phyloP scores from a whole-genome alignment of 30 jellyfish, hydroid and myxozoan genomes.

The Hydra vulgaris region DNA sequence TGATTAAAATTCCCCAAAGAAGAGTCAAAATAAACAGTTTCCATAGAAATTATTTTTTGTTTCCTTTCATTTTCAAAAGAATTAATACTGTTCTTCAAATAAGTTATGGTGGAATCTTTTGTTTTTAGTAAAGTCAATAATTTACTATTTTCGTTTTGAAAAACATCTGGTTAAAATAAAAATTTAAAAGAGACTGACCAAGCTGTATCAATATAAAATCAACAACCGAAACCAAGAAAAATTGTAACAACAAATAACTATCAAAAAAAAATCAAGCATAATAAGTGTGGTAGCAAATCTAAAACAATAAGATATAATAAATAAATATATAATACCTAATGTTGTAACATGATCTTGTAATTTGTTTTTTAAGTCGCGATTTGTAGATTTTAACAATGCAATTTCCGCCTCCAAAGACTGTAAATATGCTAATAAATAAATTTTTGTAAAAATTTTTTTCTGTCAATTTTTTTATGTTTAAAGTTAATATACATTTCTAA shows the following conservation, averaged over 20 bases:
- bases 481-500: too few species aligned
- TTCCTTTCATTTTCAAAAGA: slow-evolving; percentile 7
- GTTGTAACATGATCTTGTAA: neutral
- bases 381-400: neutral
- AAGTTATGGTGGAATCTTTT: slow-evolving; percentile 20
- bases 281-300: too few species aligned
- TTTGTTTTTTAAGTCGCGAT: neutral
- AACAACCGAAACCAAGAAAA: too few species aligned
- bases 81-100: neutral
- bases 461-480: too few species aligned
- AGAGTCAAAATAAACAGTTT: slow-evolving; percentile 2
- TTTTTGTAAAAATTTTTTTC: too few species aligned
- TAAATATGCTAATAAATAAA: neutral
- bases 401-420: neutral
- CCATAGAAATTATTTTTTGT: neutral
- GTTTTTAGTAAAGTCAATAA: slow-evolving; percentile 4
- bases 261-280: too few species aligned
- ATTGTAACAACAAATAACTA: too few species aligned
- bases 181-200: too few species aligned
- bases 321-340: too few species aligned
- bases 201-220: too few species aligned
- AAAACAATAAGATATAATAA: too few species aligned
- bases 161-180: neutral
- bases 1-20: neutral
- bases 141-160: slow-evolving; percentile 24